Percentiles rank a stretch among this genome's conserved stretches.
phyloP scores from a whole-genome alignment of 2,888 invertebrate genomes.

The Panopea generosa region DNA sequence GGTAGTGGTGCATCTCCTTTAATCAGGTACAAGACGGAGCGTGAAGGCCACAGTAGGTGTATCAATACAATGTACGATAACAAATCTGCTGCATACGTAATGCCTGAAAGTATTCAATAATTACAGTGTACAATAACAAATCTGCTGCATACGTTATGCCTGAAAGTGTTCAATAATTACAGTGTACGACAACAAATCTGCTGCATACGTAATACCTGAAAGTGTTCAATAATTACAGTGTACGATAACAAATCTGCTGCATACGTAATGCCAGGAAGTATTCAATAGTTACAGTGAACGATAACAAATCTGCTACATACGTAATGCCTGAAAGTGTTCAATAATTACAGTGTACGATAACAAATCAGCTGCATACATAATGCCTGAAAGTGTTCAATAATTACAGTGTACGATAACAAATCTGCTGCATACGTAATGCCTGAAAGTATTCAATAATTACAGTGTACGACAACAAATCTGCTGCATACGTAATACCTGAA shows the following conservation, averaged over 20 bases:
- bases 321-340: too few species aligned
- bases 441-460: constrained; percentile 92
- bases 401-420: constrained; percentile 91
- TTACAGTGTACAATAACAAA: constrained; percentile 91
- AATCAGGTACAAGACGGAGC: constrained; percentile 94
- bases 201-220: constrained; percentile 97
- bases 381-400: constrained; percentile 88
- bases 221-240: constrained; percentile 60
- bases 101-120: constrained; percentile 88
- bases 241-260: constrained; percentile 98
- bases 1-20: constrained; percentile 73
- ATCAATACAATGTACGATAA: constrained; percentile 98
- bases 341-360: constrained; percentile 98
- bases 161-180: constrained; percentile 92
- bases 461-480: constrained; percentile 97
- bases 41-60: constrained; percentile 97
- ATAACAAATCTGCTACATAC: too few species aligned
- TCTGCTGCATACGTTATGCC: constrained; percentile 98
- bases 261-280: constrained; percentile 93
- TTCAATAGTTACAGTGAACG: constrained; percentile 95
- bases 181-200: constrained; percentile 97
- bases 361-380: constrained; percentile 97
- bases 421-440: constrained; percentile 98
- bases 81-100: constrained; percentile 97
- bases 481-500: constrained; percentile 97